Conservation (phyloP, 2,797 vertebrate genomes). For the Silurus lanzhouensis region DNA sequence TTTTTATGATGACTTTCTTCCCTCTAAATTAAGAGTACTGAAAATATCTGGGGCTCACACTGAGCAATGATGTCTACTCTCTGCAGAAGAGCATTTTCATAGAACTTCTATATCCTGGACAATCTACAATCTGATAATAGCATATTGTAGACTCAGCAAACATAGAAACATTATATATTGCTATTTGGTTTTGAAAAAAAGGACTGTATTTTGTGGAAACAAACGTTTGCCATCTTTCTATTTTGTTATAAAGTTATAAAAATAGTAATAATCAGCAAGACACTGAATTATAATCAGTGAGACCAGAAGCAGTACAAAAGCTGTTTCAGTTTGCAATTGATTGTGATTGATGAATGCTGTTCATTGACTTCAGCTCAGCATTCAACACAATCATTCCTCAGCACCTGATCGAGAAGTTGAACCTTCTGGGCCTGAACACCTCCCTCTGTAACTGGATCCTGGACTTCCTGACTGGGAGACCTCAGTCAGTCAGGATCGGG, state of each 20-base stretch:
- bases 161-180: background rate
- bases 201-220: background rate
- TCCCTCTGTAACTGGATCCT: too few relatives aligned
- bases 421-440: too few relatives aligned
- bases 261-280: background rate
- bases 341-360: too few relatives aligned
- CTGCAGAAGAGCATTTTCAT: background rate
- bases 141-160: background rate
- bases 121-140: background rate
- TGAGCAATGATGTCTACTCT: background rate
- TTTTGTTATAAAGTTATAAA: too few relatives aligned
- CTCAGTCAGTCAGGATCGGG: too few relatives aligned
- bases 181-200: background rate
- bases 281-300: too few relatives aligned
- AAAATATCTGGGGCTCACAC: background rate
- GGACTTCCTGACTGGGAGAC: too few relatives aligned
- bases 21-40: background rate
- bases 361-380: too few relatives aligned
- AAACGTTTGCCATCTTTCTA: too few relatives aligned
- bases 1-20: too few relatives aligned
- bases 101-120: background rate
- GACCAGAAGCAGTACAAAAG: background rate
- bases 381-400: too few relatives aligned
- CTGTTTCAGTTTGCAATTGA: background rate
- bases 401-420: too few relatives aligned